These are phyloP conservation scores for Labroides dimidiatus DNA, from an alignment of 2,797 vertebrate species.

Conservation along the genomic window DNA sequence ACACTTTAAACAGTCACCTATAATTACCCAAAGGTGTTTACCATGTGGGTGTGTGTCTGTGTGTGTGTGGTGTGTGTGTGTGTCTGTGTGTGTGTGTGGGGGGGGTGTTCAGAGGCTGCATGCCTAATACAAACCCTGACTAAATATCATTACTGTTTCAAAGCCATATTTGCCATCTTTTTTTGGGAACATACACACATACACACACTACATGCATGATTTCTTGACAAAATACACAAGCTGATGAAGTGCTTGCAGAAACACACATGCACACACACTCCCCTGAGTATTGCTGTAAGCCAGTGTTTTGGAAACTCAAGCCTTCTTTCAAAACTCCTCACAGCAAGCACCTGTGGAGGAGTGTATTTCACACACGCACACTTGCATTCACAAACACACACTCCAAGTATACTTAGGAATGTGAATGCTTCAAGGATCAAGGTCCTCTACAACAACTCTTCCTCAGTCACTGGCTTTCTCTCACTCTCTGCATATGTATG, in stretches of 20 bases:
- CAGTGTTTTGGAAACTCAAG: constrained; percentile 80
- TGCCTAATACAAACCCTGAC: no score
- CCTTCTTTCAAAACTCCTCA: constrained; percentile 65
- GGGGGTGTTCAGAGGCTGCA: no score
- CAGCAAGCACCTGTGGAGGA: constrained; percentile 76
- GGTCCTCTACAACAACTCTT: constrained; percentile 34
- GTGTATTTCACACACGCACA: constrained; percentile 45
- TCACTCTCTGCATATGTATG: constrained; percentile 48
- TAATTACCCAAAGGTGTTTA: constrained; percentile 62
- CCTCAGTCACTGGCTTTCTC: constrained; percentile 28
- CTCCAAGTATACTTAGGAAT: constrained; percentile 61
- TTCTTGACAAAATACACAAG: constrained; percentile 24
- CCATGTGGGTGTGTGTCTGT: constrained; percentile 33
- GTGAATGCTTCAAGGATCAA: constrained; percentile 45
- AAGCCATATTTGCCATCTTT: constrained; percentile 16
- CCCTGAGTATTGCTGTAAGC: constrained; percentile 59
- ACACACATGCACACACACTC: constrained; percentile 36
- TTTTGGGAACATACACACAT: constrained; percentile 33
- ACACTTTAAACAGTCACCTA: constrained; percentile 56
- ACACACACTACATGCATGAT: constrained; percentile 23
- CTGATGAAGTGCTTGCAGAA: constrained; percentile 49
- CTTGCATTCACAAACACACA: constrained; percentile 28
- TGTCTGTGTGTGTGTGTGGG: constrained; percentile 10
- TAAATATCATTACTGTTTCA: constrained; percentile 23
- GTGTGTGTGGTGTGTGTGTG: background rate